Evolutionary conservation across 2,888 invertebrate species (phyloP).

Genomic region (Tetragonula carbonaria): DNA sequence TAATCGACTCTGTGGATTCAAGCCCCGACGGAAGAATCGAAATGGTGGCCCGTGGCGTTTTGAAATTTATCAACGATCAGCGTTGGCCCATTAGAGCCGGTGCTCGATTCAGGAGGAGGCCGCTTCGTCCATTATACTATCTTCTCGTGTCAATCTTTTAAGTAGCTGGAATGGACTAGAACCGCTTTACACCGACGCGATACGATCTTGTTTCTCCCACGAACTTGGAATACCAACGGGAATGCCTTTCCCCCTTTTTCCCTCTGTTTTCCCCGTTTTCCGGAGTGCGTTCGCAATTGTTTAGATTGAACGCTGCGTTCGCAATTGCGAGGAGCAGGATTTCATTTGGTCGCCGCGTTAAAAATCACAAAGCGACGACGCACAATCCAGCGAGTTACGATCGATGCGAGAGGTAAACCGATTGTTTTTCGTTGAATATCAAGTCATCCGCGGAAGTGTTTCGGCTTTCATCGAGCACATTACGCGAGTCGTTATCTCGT

Average conservation of each 20-base stretch:
- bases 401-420: background rate
- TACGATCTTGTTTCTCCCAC: constrained; percentile 62
- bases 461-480: constrained; percentile 2
- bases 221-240: constrained; percentile 48
- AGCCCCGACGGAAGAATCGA: constrained; percentile 56
- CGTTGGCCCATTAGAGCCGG: constrained; percentile 76
- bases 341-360: too few relatives aligned
- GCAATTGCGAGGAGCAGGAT: background rate
- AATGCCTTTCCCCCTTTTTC: background rate
- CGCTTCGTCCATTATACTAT: constrained; percentile 82
- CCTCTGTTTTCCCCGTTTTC: background rate
- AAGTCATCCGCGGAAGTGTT: background rate
- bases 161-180: constrained; percentile 81
- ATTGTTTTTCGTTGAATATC: constrained; percentile 1
- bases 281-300: background rate
- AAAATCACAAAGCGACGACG: background rate
- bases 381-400: background rate
- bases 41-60: constrained; percentile 65
- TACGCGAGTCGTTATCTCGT: constrained; percentile 11
- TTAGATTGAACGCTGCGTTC: background rate
- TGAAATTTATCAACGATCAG: constrained; percentile 74
- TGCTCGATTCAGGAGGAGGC: constrained; percentile 56
- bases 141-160: constrained; percentile 83
- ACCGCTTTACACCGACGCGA: constrained; percentile 63
- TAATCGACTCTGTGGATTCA: constrained; percentile 63